Evolutionary conservation across 2,888 invertebrate genomes (phyloP), one percentile per base, ranked within the genome.

Genomic region (Automeris io): DNA sequence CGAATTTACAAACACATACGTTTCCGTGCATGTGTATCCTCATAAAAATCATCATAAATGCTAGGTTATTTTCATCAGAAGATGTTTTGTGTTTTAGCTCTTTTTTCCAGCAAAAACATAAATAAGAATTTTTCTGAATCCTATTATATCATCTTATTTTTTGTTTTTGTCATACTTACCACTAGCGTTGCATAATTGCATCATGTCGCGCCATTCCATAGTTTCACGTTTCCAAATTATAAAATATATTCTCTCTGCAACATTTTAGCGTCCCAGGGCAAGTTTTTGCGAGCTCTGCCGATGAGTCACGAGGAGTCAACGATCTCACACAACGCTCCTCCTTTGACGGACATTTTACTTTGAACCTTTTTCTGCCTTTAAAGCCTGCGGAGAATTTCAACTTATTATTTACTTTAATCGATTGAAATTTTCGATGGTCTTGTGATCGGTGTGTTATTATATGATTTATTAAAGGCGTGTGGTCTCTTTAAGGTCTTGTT

Each of bases 281-380:
- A 65, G 62, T 72, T 73, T 72, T 72, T 70, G 67, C 66, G 48
- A 51, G 39, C 47, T 33, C 48, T 41, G 38, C 51, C 61, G 60
- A 64, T 78, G 78, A 77, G 47, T 78, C 79, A 77, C 54, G 44
- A 12, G 2, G 54, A 74, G 76, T 77, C 75, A 75, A 76, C 62
- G 76, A 23, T 34, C 37, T 23, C 47, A 46, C 55, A 45, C 50
- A 44, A 43, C 51, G 51, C 49, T 45, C 47, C 53, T 45, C 54
- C 56, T 37, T 18, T 26, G 18, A 35, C 18, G 37, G 29, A 37
- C 31, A 31, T 37, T 52, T 54, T 60, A 49, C 40, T 43, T 43
- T 40, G 43, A 41, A 49, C 46, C 53, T 50, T 54, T 55, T 33
- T 45, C 39, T 39, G 18, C 37, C 18, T 37, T 32, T 32, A 29